Conservation (phyloP, 2,888 invertebrate genomes). For the Parascotia fuliginaria region DNA sequence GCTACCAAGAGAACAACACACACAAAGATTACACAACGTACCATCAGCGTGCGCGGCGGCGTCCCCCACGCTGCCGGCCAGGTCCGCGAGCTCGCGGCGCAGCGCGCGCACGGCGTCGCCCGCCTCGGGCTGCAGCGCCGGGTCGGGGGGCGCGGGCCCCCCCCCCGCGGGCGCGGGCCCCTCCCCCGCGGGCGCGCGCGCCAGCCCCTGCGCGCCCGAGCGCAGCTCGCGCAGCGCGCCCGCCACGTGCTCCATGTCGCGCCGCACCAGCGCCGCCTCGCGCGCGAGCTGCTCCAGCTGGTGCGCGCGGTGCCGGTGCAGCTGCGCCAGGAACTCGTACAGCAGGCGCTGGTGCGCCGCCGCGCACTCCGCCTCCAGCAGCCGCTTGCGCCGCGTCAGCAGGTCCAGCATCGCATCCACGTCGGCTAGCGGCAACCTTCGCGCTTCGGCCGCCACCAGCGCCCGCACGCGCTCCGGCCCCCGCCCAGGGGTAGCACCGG, state of each 20-base stretch:
- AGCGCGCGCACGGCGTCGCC: constrained; percentile 52
- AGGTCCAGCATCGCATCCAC: constrained; percentile 93
- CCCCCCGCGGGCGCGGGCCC: constrained; percentile 59
- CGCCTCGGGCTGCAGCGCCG: constrained; percentile 20
- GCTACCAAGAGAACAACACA: neutral
- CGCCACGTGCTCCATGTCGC: constrained; percentile 87
- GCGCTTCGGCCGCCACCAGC: constrained; percentile 89
- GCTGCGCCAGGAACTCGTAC: constrained; percentile 92
- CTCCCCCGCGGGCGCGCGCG: constrained; percentile 50
- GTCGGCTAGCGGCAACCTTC: constrained; percentile 90
- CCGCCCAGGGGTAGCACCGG: constrained; percentile 19
- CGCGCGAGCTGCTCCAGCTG: constrained; percentile 85
- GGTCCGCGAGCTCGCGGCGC: constrained; percentile 69
- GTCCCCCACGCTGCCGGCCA: constrained; percentile 74
- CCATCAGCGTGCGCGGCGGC: constrained; percentile 45
- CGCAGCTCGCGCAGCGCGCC: constrained; percentile 20
- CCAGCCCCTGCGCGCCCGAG: constrained; percentile 52
- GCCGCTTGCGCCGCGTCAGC: constrained; percentile 91
- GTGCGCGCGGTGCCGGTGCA: constrained; percentile 88
- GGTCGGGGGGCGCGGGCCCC: constrained; percentile 19
- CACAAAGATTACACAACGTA: constrained; percentile 4
- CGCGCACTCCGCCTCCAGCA: constrained; percentile 92
- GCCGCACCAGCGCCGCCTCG: constrained; percentile 90
- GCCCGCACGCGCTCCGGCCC: constrained; percentile 72
- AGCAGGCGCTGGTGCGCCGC: constrained; percentile 93